These are phyloP conservation scores for Clinocottus analis DNA, from an alignment of 2,113 vertebrate genomes.

Conservation along the genomic window DNA sequence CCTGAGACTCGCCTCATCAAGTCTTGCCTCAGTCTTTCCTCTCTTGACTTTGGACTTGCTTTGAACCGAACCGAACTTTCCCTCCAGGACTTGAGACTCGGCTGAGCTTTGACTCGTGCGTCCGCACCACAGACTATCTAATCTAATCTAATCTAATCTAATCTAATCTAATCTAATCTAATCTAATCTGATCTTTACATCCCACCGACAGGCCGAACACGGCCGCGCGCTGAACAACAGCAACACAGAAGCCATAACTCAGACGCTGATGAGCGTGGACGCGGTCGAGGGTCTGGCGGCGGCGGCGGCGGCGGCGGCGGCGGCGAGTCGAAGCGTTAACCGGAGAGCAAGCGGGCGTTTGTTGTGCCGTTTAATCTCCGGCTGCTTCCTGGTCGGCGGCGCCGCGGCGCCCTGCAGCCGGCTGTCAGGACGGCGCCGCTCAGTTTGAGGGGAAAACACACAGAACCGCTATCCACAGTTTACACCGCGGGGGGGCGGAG, in stretches of 20 bases:
- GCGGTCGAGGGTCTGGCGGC: not conserved
- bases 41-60: not conserved
- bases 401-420: slow-evolving; percentile 41
- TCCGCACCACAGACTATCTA: not conserved
- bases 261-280: slow-evolving; percentile 5
- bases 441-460: slow-evolving; percentile 23
- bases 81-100: not conserved
- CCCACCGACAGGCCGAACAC: slow-evolving; percentile 2
- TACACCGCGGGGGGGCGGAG: slow-evolving; percentile 39
- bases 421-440: slow-evolving; percentile 49
- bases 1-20: not conserved
- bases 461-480: slow-evolving; percentile 22
- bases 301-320: no score
- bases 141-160: no score
- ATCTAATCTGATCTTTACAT: no score
- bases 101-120: not conserved
- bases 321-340: slow-evolving; percentile 21
- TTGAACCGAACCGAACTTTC: no score
- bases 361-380: slow-evolving; percentile 57
- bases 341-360: slow-evolving; percentile 53
- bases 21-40: no score
- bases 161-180: no score
- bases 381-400: slow-evolving; percentile 19
- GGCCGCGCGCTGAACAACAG: not conserved
- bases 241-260: not conserved